A percentile compares a stretch with the other conserved stretches of the same genome.
phyloP scores from a whole-genome alignment of 2,888 invertebrate species.

The Pandemis heparana region DNA sequence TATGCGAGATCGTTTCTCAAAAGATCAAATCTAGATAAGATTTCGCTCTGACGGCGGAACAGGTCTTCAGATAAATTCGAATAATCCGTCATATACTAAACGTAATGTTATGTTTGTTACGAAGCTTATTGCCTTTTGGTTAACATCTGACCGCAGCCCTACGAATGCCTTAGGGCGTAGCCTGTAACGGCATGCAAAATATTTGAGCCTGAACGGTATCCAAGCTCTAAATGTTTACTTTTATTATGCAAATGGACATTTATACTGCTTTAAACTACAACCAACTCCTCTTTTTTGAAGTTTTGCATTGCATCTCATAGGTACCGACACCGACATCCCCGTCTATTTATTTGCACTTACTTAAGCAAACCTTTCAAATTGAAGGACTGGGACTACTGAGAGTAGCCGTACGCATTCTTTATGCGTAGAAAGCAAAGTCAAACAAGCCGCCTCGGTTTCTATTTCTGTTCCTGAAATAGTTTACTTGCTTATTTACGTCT shows the following conservation, averaged over 20 bases:
- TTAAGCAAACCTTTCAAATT: slow-evolving; percentile 22
- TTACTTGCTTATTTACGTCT: slow-evolving; percentile 20
- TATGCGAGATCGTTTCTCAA: not conserved
- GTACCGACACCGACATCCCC: not conserved
- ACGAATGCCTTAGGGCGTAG: slow-evolving; percentile 2
- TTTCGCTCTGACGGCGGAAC: not conserved
- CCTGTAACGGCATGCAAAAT: slow-evolving; percentile 4
- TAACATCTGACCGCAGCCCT: not conserved
- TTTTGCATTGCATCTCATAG: not conserved
- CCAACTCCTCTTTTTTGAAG: not conserved
- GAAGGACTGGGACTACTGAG: slow-evolving; percentile 6
- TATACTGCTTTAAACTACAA: slow-evolving; percentile 11
- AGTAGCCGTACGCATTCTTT: slow-evolving; percentile 5
- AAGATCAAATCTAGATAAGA: slow-evolving; percentile 4
- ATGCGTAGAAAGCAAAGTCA: slow-evolving; percentile 30
- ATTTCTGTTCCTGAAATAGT: slow-evolving; percentile 33
- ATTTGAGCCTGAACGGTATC: slow-evolving; percentile 20
- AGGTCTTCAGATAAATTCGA: not conserved
- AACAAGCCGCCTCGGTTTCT: slow-evolving; percentile 25
- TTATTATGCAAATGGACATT: not conserved
- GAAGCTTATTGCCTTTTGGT: not conserved
- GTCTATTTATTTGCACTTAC: slow-evolving; percentile 28
- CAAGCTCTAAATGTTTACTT: slow-evolving; percentile 10
- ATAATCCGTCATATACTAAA: not conserved
- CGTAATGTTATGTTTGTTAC: not conserved